These are phyloP conservation scores for Saturnia pavonia DNA, from an alignment of 2,888 invertebrate genomes.

Conservation along the genomic window DNA sequence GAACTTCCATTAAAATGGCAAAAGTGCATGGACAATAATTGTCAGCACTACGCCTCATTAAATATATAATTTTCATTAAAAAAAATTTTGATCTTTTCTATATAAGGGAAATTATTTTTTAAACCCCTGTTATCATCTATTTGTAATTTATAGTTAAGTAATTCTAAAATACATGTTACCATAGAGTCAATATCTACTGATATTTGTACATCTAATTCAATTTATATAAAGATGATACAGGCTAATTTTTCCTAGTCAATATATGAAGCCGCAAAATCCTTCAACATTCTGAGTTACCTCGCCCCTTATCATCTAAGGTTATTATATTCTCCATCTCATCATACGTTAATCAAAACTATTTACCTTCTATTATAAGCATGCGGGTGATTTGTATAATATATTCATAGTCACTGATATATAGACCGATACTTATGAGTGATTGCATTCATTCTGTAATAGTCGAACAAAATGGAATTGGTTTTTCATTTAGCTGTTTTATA, in stretches of 20 bases:
- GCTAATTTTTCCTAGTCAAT: not conserved
- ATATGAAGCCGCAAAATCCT: not conserved
- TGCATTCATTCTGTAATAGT: not conserved
- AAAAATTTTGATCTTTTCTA: too few relatives aligned
- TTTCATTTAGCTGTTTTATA: not conserved
- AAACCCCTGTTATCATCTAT: too few relatives aligned
- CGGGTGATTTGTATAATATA: slow-evolving; percentile 10
- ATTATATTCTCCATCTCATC: not conserved
- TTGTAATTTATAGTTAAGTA: too few relatives aligned
- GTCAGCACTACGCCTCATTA: too few relatives aligned
- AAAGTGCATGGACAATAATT: too few relatives aligned
- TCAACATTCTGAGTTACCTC: not conserved
- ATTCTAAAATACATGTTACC: too few relatives aligned
- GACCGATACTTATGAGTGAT: not conserved
- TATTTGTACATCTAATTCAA: too few relatives aligned
- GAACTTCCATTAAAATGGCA: too few relatives aligned
- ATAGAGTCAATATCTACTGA: too few relatives aligned
- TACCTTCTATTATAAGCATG: not conserved
- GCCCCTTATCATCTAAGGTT: not conserved
- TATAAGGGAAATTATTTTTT: too few relatives aligned
- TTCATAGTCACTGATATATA: slow-evolving; percentile 2
- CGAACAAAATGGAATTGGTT: not conserved
- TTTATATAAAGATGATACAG: too few relatives aligned
- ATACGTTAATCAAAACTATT: not conserved
- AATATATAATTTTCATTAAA: too few relatives aligned